phyloP scores from a whole-genome alignment of 2,888 invertebrate genomes.

The Rhamnusium bicolor region DNA sequence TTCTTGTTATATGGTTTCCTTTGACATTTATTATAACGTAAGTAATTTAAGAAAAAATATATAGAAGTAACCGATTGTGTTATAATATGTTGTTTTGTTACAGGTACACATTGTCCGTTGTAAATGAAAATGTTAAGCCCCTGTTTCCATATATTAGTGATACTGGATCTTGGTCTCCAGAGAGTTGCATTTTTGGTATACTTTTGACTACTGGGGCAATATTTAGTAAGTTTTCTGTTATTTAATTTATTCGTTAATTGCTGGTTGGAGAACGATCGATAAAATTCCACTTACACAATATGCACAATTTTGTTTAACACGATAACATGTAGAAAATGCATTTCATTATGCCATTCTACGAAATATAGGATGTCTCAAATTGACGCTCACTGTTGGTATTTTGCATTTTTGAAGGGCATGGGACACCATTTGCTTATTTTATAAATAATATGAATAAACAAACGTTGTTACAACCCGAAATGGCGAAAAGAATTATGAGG shows the following conservation, averaged over 20 bases:
- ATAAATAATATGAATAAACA: no score
- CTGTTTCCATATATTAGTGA: conserved; percentile 76
- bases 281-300: neutral
- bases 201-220: conserved; percentile 81
- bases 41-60: conserved; percentile 50
- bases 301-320: neutral
- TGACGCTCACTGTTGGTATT: no score
- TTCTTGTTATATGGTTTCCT: conserved; percentile 61
- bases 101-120: conserved; percentile 79
- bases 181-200: conserved; percentile 79
- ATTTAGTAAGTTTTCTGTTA: conserved; percentile 72
- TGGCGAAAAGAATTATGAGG: no score
- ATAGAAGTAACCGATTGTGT: conserved; percentile 19
- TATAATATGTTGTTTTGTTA: conserved; percentile 36
- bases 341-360: no score
- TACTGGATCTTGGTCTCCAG: conserved; percentile 76
- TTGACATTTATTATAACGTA: conserved; percentile 64
- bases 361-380: no score
- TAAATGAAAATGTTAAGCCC: conserved; percentile 78
- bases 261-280: neutral
- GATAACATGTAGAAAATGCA: neutral
- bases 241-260: neutral
- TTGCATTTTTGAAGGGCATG: no score
- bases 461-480: no score
- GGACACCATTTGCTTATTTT: no score